Conservation (phyloP, 2,797 vertebrate species). For the Echeneis naucrates region DNA sequence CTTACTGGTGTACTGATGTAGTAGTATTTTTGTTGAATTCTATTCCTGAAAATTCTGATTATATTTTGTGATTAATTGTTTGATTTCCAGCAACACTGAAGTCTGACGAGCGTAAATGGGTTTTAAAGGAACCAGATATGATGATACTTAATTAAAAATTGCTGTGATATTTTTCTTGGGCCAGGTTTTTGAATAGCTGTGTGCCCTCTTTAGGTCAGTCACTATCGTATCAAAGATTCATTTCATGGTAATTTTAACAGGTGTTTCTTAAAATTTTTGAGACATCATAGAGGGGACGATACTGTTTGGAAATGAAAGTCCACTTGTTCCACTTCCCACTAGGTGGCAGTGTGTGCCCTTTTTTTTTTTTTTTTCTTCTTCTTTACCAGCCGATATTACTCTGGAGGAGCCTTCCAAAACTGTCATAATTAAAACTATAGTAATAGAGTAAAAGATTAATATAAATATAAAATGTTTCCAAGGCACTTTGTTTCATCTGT, state of each 20-base stretch:
- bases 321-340: conserved; percentile 50
- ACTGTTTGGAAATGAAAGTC: conserved; percentile 6
- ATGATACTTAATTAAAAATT: not conserved
- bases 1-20: not conserved
- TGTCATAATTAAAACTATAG: conserved; percentile 18
- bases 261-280: not conserved
- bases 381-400: conserved; percentile 7
- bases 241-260: not conserved
- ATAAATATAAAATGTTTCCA: too few species aligned
- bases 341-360: conserved; percentile 71
- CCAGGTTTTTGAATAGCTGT: not conserved
- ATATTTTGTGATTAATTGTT: not conserved
- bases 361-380: conserved; percentile 46
- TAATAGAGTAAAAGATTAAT: too few species aligned
- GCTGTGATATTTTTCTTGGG: not conserved
- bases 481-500: not conserved
- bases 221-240: not conserved
- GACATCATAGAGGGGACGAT: not conserved
- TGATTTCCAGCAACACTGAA: not conserved
- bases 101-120: not conserved
- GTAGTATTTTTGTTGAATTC: not conserved
- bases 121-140: not conserved
- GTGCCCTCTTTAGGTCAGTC: not conserved
- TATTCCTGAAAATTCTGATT: conserved; percentile 13
- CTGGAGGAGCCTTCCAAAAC: conserved; percentile 13